Conservation (phyloP, 2,113 vertebrate species). For the Saccopteryx leptura region DNA sequence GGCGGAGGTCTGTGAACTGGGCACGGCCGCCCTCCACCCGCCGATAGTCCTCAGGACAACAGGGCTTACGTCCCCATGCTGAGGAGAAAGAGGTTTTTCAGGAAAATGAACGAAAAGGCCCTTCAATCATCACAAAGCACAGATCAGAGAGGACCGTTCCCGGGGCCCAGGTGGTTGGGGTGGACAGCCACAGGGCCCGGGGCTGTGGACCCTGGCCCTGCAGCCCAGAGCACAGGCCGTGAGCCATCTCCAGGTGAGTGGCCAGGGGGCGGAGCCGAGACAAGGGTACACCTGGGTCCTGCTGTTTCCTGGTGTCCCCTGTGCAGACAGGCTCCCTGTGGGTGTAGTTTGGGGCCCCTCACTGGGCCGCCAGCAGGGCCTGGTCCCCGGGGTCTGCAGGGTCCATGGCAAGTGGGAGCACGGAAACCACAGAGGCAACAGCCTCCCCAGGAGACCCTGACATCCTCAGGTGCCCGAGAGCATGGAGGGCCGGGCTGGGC, state of each 20-base stretch:
- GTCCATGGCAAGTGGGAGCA: accelerated
- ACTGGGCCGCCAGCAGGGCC: too few relatives aligned
- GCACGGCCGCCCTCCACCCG: constrained; percentile 59
- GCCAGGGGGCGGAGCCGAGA: neutral
- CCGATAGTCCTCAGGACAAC: neutral
- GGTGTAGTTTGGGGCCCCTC: neutral
- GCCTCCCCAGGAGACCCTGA: neutral
- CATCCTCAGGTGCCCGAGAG: accelerated
- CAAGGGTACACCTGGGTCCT: neutral
- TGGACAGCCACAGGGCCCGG: neutral
- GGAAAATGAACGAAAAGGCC: neutral
- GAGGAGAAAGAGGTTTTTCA: neutral
- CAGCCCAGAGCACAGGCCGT: accelerated
- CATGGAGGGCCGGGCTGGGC: neutral
- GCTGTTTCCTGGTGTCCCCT: neutral
- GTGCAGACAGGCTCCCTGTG: accelerated
- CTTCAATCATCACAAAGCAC: accelerated
- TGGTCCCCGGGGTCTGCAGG: too few relatives aligned
- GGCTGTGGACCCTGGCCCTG: neutral
- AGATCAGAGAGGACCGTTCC: too few relatives aligned
- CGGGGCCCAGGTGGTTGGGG: neutral
- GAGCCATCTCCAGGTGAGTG: neutral
- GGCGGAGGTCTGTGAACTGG: constrained; percentile 73
- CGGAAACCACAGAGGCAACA: accelerated
- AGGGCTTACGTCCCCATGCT: neutral